Base-by-base conservation (phyloP, 2,888 invertebrate species). In the Troides aeacus region DNA sequence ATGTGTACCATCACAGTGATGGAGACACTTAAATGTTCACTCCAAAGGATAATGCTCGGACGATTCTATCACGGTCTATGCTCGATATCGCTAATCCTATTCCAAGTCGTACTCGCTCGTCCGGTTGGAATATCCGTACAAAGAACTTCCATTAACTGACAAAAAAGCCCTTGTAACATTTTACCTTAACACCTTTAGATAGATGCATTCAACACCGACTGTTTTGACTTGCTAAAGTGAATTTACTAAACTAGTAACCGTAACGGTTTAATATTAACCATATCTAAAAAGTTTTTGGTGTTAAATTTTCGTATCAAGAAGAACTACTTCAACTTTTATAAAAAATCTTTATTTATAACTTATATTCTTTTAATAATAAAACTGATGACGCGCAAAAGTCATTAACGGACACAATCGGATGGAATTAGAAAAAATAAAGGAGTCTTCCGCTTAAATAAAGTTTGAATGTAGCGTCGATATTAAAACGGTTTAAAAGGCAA, bases 71-170 rank as follows among this genome's bases (percentile, higher is more conserved):
- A 86, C 84, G 84, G 84, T 84, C 82, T 84, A 85, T 85, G 82
- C 83, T 81, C 86, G 84, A 88, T 88, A 87, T 85, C 83, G 79
- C 84, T 90, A 88, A 92, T 89, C 90, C 87, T 87, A 89, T 90
- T 89, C 79, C 82, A 85, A 88, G 84, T 87, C 84, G 83, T 78
- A 79, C 83, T 77, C 78, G 84, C 79, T 80, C 86, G 85, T 81
- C 84, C 87, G 82, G 82, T 85, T 82, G 84, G 85, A 89, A 87
- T 85, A 85, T 85, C 82, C 84, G 87, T 86, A 91, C 90, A 91
- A 92, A 91, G 91, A 92, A 88, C 87, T 90, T 92, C 92, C 91
- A 92, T 92, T 92, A 90, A 85, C 87, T 84, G 85, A 82, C 84
- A 89, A 88, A 84, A 89, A 91, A 86, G 78, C 78, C 79, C 83